Evolutionary conservation across 1,140 invertebrate species (phyloP).

Genomic region (Xylocopa sonorina): DNA sequence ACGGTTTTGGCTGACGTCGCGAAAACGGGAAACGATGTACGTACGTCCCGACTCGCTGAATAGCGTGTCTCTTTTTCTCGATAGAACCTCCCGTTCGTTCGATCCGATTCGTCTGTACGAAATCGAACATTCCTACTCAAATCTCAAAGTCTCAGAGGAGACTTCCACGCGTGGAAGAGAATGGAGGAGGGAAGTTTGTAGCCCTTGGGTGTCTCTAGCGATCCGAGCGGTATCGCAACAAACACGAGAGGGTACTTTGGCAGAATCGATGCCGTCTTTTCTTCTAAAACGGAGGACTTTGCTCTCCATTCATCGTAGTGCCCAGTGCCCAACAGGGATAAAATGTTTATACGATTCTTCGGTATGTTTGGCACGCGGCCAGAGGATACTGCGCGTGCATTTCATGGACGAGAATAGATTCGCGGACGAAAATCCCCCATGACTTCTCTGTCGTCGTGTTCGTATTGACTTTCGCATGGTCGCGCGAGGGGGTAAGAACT

Average conservation of each 20-base stretch:
- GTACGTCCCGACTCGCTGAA: slow-evolving; percentile 6
- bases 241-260: not conserved
- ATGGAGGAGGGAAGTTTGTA: too few species aligned
- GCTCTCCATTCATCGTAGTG: slow-evolving; percentile 72
- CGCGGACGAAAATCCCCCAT: slow-evolving; percentile 77
- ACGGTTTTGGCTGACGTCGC: slow-evolving; percentile 35
- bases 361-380: slow-evolving; percentile 75
- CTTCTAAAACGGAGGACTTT: slow-evolving; percentile 43
- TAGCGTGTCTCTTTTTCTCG: slow-evolving; percentile 4
- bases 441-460: slow-evolving; percentile 71
- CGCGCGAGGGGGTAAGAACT: slow-evolving; percentile 11
- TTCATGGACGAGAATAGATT: slow-evolving; percentile 77
- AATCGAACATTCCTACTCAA: not conserved
- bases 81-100: not conserved
- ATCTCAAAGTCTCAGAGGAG: too few species aligned
- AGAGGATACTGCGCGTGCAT: slow-evolving; percentile 79
- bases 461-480: slow-evolving; percentile 27
- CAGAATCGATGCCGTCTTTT: slow-evolving; percentile 26
- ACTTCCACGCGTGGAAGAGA: too few species aligned
- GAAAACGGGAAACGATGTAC: slow-evolving; percentile 23
- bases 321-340: slow-evolving; percentile 71
- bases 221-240: not conserved
- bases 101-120: not conserved
- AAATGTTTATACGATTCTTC: slow-evolving; percentile 76
- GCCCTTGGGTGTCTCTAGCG: too few species aligned